Evolutionary conservation across 2,888 invertebrate species (phyloP), one percentile per base, ranked within the genome.

Genomic region (Drosophila mimica): DNA sequence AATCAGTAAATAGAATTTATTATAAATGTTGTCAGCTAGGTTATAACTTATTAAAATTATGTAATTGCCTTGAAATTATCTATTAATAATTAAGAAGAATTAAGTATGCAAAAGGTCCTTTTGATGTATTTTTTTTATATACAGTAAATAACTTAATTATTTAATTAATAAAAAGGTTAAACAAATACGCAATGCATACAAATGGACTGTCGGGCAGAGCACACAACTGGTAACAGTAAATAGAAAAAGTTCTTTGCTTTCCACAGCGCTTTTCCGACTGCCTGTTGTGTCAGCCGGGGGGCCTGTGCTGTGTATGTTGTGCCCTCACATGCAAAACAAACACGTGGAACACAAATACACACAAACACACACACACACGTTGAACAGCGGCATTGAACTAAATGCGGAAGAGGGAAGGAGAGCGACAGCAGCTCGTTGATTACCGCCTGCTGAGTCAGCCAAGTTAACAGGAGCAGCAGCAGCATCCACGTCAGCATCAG

Each of bases 361-460:
- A n/a, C 31, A 61, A 48, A 59, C 46, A 36, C 40, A 49, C 34
- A 46, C 60, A 53, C 43, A 58, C 52, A 56, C 56, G 33, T 57
- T 64, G 66, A 28, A 15, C 38, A 68, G 68, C 79, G 79, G 73
- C 79, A 86, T 83, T 76, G 82, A 73, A 74, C 71, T 60, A 31
- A 64, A 65, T 48, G 31, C 38, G 25, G 38, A 36, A 38, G 34
- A 28, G 48, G 53, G 34, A 33, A 28, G 56, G 28, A 36, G 28
- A 36, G 17, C 7, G 38, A 13, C 13, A 60, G 65, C 70, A 60
- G 56, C 60, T 69, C 70, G 74, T 71, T 89, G 90, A 88, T 88
- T 88, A 87, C 79, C 81, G 82, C 74, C 85, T 84, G 84, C 88
- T 86, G 88, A 88, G 78, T 87, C 83, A 90, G 90, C 81, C 69